Evolutionary conservation across 2,888 invertebrate species (phyloP).

Genomic region (Drosophila vallismaia): DNA sequence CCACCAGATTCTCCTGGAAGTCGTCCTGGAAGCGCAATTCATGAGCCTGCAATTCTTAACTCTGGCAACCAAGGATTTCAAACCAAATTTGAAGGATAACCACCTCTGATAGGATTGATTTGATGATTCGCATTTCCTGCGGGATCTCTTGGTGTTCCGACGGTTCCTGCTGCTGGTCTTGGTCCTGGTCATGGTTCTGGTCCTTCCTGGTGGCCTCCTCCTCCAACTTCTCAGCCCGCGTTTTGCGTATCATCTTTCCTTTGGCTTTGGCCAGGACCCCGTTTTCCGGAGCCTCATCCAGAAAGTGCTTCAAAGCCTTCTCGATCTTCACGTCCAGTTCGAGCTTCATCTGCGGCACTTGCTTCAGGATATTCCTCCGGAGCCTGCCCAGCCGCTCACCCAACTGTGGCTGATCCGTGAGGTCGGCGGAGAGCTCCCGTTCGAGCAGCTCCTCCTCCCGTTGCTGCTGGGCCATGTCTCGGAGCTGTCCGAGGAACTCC

Average conservation of each 20-base stretch:
- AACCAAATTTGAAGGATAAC: conserved; percentile 15
- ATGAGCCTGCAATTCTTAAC: conserved; percentile 11
- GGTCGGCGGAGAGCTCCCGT: conserved; percentile 23
- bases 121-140: conserved; percentile 57
- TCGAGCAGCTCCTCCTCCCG: conserved; percentile 25
- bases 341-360: conserved; percentile 74
- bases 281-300: conserved; percentile 61
- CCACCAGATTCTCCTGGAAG: conserved; percentile 73
- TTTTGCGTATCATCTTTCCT: conserved; percentile 51
- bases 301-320: conserved; percentile 71
- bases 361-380: conserved; percentile 67
- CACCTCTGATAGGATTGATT: conserved; percentile 75
- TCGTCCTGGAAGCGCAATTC: conserved; percentile 64
- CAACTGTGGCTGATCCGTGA: conserved; percentile 16
- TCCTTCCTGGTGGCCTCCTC: conserved; percentile 19
- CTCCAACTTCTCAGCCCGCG: conserved; percentile 14
- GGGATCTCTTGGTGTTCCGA: conserved; percentile 30
- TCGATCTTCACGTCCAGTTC: conserved; percentile 75
- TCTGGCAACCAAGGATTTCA: not conserved
- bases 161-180: not conserved
- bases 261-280: conserved; percentile 72
- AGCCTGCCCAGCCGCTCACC: conserved; percentile 60
- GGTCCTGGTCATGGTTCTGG: conserved; percentile 3
- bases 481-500: conserved; percentile 70
- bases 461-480: conserved; percentile 52